These are phyloP conservation scores for Argopecten irradians DNA, from an alignment of 1,140 invertebrate genomes.

Conservation along the genomic window DNA sequence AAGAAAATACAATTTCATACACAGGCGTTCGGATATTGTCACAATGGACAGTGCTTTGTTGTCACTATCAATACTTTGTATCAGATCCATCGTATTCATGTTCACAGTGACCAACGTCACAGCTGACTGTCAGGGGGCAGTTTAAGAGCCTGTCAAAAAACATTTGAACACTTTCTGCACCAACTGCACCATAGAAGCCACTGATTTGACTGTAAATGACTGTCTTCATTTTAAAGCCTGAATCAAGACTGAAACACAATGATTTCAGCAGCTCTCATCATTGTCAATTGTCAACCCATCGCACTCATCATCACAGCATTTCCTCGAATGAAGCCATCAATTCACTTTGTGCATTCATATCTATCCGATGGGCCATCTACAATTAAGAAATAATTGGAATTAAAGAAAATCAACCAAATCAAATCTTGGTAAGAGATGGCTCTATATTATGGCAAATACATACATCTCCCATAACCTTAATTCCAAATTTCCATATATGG, in stretches of 20 bases:
- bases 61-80: background rate
- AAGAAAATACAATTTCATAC: background rate
- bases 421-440: too few species aligned
- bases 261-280: slow-evolving; percentile 15
- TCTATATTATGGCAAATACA: too few species aligned
- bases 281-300: background rate
- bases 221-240: background rate
- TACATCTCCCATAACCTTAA: too few species aligned
- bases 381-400: slow-evolving; percentile 51
- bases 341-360: slow-evolving; percentile 99
- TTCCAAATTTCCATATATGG: too few species aligned
- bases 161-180: background rate
- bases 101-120: background rate
- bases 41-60: background rate
- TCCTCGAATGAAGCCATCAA: slow-evolving; percentile 98
- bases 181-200: background rate
- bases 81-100: background rate
- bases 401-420: too few species aligned
- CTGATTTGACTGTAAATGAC: background rate
- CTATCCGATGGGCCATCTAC: slow-evolving; percentile 96
- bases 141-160: background rate
- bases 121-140: background rate
- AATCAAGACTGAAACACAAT: background rate
- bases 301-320: slow-evolving; percentile 74
- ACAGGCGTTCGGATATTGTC: background rate